A percentile compares a stretch with the other conserved stretches of the same genome.
Conservation (phyloP, 2,113 vertebrate species). For the Elanus axillaris region DNA sequence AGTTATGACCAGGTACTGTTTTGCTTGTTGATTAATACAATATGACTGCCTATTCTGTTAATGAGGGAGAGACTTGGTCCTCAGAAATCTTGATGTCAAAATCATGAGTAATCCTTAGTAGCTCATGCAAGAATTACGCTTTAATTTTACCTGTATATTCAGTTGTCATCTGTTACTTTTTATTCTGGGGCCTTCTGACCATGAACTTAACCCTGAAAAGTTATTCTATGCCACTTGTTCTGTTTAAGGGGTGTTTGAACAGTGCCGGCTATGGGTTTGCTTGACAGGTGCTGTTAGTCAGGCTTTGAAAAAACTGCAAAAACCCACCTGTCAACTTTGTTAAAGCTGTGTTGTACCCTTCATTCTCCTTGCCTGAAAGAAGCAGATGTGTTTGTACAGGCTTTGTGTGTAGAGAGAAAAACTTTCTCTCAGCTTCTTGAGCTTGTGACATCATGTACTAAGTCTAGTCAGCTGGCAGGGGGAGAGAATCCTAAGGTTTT, state of each 20-base stretch:
- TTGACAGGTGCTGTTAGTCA: neutral
- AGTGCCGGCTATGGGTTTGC: neutral
- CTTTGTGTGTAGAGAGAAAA: neutral
- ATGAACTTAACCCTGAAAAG: neutral
- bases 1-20: slow-evolving; percentile 91
- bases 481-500: neutral
- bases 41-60: neutral
- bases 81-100: neutral
- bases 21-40: neutral
- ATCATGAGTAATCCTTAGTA: neutral
- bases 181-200: neutral
- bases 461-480: neutral
- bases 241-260: neutral
- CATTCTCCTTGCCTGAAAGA: neutral
- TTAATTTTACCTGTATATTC: neutral
- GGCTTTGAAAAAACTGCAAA: neutral
- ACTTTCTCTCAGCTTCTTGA: neutral
- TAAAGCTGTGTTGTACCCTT: neutral
- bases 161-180: neutral
- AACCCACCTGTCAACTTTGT: neutral
- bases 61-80: neutral
- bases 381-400: neutral
- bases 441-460: neutral
- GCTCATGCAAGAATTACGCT: neutral
- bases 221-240: neutral